These are phyloP conservation scores for Pampus argenteus DNA, from an alignment of 2,797 vertebrate species.

Conservation along the genomic window DNA sequence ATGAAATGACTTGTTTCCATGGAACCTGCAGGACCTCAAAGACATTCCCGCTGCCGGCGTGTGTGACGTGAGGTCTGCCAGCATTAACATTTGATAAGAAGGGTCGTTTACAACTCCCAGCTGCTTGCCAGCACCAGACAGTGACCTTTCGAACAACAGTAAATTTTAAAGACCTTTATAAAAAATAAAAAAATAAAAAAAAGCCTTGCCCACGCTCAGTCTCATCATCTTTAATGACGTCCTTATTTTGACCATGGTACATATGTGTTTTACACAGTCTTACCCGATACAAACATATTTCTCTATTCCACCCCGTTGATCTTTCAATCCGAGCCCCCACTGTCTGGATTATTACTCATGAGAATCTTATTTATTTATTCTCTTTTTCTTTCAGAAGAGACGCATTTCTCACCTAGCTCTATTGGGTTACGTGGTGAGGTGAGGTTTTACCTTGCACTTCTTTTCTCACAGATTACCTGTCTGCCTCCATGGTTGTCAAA, in stretches of 20 bases:
- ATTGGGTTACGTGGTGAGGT: constrained; percentile 76
- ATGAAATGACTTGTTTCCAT: constrained; percentile 87
- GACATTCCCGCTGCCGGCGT: constrained; percentile 76
- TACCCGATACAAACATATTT: constrained; percentile 59
- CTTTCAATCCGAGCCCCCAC: constrained; percentile 64
- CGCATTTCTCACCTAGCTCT: constrained; percentile 73
- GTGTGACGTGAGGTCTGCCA: constrained; percentile 81
- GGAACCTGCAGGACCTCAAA: constrained; percentile 85
- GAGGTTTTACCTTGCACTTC: constrained; percentile 49
- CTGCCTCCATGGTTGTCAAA: constrained; percentile 61
- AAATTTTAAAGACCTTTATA: constrained; percentile 86
- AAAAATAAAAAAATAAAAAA: constrained; percentile 68
- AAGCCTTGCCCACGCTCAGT: constrained; percentile 72
- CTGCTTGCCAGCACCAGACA: constrained; percentile 84
- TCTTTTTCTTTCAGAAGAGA: constrained; percentile 57
- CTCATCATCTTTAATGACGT: constrained; percentile 80
- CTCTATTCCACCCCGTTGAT: constrained; percentile 53
- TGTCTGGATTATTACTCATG: constrained; percentile 72
- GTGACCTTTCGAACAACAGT: constrained; percentile 88
- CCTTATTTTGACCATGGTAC: constrained; percentile 74
- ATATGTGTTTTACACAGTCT: constrained; percentile 60
- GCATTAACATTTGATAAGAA: constrained; percentile 91
- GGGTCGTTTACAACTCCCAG: constrained; percentile 88
- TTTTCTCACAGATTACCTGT: constrained; percentile 62
- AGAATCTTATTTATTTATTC: constrained; percentile 68